Evolutionary conservation across 2,888 invertebrate genomes (phyloP).

Genomic region (Epistrophe eligans): DNA sequence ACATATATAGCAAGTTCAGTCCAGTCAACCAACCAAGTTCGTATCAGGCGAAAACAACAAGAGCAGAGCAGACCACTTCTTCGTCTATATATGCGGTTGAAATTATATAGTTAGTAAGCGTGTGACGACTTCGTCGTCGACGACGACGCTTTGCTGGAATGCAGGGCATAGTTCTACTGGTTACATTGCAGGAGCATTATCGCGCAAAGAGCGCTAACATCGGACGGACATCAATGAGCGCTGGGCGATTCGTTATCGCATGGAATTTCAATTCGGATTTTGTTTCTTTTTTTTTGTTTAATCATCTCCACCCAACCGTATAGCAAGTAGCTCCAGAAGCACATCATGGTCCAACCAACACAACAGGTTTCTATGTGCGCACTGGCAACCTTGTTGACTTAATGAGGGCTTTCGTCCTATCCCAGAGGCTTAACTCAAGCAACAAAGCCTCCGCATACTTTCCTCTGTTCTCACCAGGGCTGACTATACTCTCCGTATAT

Average conservation of each 20-base stretch:
- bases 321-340: conserved; percentile 43
- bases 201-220: conserved; percentile 49
- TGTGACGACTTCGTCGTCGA: conserved; percentile 57
- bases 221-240: conserved; percentile 69
- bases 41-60: conserved; percentile 39
- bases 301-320: conserved; percentile 1
- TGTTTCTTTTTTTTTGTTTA: conserved; percentile 4
- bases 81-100: background rate
- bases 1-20: conserved; percentile 10
- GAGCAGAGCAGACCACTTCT: conserved; percentile 45
- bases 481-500: no score
- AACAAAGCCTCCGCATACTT: conserved; percentile 38
- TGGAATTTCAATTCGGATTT: conserved; percentile 65
- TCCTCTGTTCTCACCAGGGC: conserved; percentile 41
- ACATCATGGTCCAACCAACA: conserved; percentile 15
- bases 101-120: conserved; percentile 16
- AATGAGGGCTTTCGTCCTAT: conserved; percentile 69
- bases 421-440: conserved; percentile 24
- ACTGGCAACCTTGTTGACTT: conserved; percentile 69
- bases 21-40: background rate
- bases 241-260: conserved; percentile 69
- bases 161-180: conserved; percentile 66
- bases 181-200: conserved; percentile 17
- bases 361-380: conserved; percentile 69
- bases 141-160: conserved; percentile 54